Base-by-base conservation (phyloP, 1,140 invertebrate species). In the Papilio dardanus region DNA sequence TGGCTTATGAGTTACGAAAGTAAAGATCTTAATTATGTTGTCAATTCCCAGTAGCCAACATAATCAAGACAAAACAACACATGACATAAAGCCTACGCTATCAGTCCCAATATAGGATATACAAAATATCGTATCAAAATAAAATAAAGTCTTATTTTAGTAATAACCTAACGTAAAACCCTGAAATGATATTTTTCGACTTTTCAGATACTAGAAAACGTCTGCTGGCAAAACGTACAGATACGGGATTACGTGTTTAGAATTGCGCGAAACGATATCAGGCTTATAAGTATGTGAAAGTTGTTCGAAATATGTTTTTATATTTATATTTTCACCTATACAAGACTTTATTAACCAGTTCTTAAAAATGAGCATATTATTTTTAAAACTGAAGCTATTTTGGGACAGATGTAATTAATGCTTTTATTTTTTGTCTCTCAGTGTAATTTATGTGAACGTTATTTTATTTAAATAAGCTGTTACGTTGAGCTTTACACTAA, bases 191-290 rank as follows among this genome's bases (percentile, higher is more conserved):
- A 54, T 24, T 54, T 54, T 54, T 54, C 50, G 54, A 16, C 24
- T 62, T 62, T 24, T 12, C 10, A 62, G 54, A 28, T 62, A 62
- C 54, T 62, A 62, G 54, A 14, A 62, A 62, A 62, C 7, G 50
- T 24, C 50, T 12, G 54, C 3, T 62, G 12, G 54, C 21, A 62
- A 62, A 62, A 62, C 54, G 54, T 62, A 28, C 8, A 54, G 50
- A 21, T n/a, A 54, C 50, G 21, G 50, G 24, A 62, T 58, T 28
- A 62, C 24, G 54, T 62, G 54, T 62, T 62, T 62, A 62, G 54
- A 62, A 62, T 62, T 28, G 21, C 54, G 21, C 50, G 10, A 54
- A 54, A 24, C 24, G 54, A 28, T 62, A 62, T 62, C 54, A 24
- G 5, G 54, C 24, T 62, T 62, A 62, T 62, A 62, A 30, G 24